phyloP scores from a whole-genome alignment of 2,797 vertebrate species.

The Coccyzus lansbergi region DNA sequence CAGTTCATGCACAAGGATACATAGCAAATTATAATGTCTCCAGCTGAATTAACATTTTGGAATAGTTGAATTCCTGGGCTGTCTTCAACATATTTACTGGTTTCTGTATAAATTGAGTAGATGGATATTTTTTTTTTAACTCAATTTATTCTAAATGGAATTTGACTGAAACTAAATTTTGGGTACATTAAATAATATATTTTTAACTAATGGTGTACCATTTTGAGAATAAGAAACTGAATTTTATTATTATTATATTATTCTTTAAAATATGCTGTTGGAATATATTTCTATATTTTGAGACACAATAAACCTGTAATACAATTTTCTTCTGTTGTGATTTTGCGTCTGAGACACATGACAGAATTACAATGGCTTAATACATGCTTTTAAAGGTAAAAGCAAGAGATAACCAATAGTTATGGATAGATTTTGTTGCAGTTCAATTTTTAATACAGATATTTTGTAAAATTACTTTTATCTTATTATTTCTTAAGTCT shows the following conservation, averaged over 20 bases:
- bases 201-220: constrained; percentile 82
- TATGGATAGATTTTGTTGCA: background rate
- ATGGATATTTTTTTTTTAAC: constrained; percentile 53
- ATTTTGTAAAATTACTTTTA: background rate
- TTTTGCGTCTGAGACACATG: constrained; percentile 46
- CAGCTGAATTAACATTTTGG: constrained; percentile 10
- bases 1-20: constrained; percentile 1
- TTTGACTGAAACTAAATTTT: constrained; percentile 71
- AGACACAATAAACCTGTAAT: constrained; percentile 80
- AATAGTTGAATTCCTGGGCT: constrained; percentile 15
- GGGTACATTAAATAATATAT: constrained; percentile 85
- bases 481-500: background rate
- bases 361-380: background rate
- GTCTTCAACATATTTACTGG: background rate
- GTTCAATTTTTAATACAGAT: background rate
- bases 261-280: constrained; percentile 78
- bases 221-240: constrained; percentile 75
- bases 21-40: background rate
- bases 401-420: background rate
- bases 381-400: background rate
- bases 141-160: constrained; percentile 73
- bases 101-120: constrained; percentile 64
- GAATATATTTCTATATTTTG: constrained; percentile 81
- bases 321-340: constrained; percentile 45
- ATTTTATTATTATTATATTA: constrained; percentile 74